Percentiles rank a stretch among this genome's conserved stretches.
Evolutionary conservation across 2,113 vertebrate genomes (phyloP).

Genomic region (zebrafish (Danio rerio)): GRCz12tu NC_133192.1:18382001-18382500

Average conservation of each 20-base stretch:
- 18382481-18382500: conserved; percentile 31
- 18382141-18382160: conserved; percentile 41
- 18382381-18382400: no score
- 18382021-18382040: conserved; percentile 25
- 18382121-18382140: conserved; percentile 26
- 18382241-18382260: conserved; percentile 33
- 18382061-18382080: not conserved
- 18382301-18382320: not conserved
- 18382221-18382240: conserved; percentile 46
- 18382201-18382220: conserved; percentile 21
- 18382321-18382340: not conserved
- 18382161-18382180: conserved; percentile 47
- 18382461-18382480: conserved; percentile 38
- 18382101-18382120: conserved; percentile 10
- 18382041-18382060: conserved; percentile 3
- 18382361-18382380: not conserved
- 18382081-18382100: conserved; percentile 9
- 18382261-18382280: conserved; percentile 38
- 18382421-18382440: conserved; percentile 28
- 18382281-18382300: not conserved
- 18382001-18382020: not conserved
- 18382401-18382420: not conserved
- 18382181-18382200: conserved; percentile 44
- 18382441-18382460: conserved; percentile 22
- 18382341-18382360: not conserved